A percentile compares a stretch with the other conserved stretches of the same genome.
Conservation (phyloP, 2,113 vertebrate genomes). For the Calyptomena viridis region DNA sequence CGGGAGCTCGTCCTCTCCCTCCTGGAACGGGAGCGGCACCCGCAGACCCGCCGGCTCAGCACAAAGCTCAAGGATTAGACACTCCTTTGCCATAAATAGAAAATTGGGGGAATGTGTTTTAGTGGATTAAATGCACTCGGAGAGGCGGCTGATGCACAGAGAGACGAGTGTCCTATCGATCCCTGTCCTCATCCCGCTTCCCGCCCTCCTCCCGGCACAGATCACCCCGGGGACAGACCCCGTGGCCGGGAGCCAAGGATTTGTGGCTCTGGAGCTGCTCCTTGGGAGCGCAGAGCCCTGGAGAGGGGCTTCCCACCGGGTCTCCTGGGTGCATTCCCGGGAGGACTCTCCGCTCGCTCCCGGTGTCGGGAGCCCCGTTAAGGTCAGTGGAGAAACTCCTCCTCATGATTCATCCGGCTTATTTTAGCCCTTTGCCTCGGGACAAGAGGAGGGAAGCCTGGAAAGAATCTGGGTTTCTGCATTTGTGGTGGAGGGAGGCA, state of each 20-base stretch:
- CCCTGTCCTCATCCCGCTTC: neutral
- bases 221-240: too few relatives aligned
- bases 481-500: neutral
- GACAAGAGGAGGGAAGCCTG: neutral
- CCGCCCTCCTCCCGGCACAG: neutral
- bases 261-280: rapidly evolving
- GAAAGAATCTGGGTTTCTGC: neutral
- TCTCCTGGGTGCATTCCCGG: neutral
- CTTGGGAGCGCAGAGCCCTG: neutral
- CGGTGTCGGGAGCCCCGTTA: neutral
- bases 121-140: neutral
- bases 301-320: rapidly evolving
- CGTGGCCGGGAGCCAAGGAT: neutral
- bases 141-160: neutral
- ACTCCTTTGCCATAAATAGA: constrained; percentile 32
- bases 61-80: neutral
- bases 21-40: neutral
- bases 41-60: neutral
- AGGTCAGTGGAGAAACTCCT: neutral
- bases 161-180: neutral
- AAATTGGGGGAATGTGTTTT: neutral
- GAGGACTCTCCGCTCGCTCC: rapidly evolving
- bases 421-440: neutral
- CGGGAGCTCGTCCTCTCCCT: neutral
- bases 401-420: neutral